Conservation (phyloP, 2,888 invertebrate genomes). For the Candidula unifasciata region DNA sequence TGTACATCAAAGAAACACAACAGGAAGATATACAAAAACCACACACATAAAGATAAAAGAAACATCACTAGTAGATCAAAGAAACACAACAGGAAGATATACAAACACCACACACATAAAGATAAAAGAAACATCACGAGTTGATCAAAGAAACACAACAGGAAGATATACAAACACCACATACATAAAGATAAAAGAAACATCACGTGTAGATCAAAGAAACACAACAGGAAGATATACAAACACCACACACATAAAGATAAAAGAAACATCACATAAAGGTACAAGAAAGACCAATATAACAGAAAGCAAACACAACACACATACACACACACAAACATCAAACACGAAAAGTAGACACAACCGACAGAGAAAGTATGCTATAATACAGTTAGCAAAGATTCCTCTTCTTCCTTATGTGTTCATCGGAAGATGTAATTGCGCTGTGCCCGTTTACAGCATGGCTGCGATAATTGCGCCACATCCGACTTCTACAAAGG, state of each 20-base stretch:
- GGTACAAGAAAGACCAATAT: not conserved
- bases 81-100: not conserved
- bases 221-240: not conserved
- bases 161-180: too few species aligned
- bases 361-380: too few species aligned
- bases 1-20: not conserved
- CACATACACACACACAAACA: too few species aligned
- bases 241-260: not conserved
- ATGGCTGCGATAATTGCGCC: too few species aligned
- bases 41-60: not conserved
- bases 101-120: not conserved
- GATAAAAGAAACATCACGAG: not conserved
- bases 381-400: too few species aligned
- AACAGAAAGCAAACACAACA: not conserved
- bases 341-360: too few species aligned
- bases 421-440: too few species aligned
- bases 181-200: too few species aligned
- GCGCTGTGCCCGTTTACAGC: too few species aligned
- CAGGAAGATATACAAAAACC: not conserved
- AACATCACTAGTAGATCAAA: not conserved
- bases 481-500: too few species aligned
- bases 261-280: not conserved
- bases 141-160: not conserved
- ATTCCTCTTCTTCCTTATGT: too few species aligned
- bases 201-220: too few species aligned